These are phyloP conservation scores for Brachyopa scutellaris DNA, from an alignment of 2,888 invertebrate genomes.

Conservation along the genomic window DNA sequence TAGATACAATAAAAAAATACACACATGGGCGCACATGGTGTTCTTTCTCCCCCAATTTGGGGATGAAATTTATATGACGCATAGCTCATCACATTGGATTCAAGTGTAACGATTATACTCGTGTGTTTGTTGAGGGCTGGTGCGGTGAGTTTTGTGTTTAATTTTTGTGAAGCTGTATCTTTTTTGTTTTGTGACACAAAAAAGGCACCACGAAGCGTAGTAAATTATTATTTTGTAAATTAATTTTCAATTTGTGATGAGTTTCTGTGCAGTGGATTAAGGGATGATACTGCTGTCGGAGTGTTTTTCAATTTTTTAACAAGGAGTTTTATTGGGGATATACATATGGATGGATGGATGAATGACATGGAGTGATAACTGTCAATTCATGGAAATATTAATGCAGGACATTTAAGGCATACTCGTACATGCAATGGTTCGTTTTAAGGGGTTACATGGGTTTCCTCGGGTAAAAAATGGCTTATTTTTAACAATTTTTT, in stretches of 20 bases:
- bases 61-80: too few species aligned
- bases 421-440: too few species aligned
- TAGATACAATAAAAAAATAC: neutral
- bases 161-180: slow-evolving; percentile 14
- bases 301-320: slow-evolving; percentile 20
- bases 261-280: slow-evolving; percentile 1
- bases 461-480: too few species aligned
- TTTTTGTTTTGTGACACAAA: slow-evolving; percentile 5
- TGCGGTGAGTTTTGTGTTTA: slow-evolving; percentile 15
- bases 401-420: too few species aligned
- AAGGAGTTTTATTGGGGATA: too few species aligned
- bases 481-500: too few species aligned
- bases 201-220: neutral
- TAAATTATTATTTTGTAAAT: slow-evolving; percentile 62
- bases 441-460: too few species aligned
- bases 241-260: slow-evolving; percentile 54
- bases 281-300: slow-evolving; percentile 14
- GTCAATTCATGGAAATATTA: too few species aligned
- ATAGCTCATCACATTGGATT: slow-evolving; percentile 70
- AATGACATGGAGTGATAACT: too few species aligned
- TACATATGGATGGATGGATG: too few species aligned
- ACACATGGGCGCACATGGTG: slow-evolving; percentile 14
- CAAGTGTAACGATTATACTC: slow-evolving; percentile 66
- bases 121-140: too few species aligned
- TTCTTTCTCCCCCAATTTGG: neutral